Percentiles rank a stretch among this genome's conserved stretches.
phyloP scores from a whole-genome alignment of 2,113 vertebrate species.

The Pedetes capensis region DNA sequence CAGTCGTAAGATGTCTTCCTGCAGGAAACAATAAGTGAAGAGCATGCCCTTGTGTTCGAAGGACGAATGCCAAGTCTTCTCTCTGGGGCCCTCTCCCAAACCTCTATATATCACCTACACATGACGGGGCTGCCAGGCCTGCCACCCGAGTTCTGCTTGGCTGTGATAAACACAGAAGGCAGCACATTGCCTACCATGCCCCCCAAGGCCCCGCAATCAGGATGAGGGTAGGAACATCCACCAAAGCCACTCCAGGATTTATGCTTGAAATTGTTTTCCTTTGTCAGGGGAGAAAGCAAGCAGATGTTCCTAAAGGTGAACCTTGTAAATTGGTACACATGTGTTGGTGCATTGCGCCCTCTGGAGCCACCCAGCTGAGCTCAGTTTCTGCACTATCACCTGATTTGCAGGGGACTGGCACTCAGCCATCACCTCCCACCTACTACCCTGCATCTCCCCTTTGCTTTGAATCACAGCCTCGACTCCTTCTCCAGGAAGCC shows the following conservation, averaged over 20 bases:
- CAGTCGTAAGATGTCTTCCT: neutral
- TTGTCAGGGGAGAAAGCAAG: conserved; percentile 75
- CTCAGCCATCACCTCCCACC: neutral
- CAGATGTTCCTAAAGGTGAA: conserved; percentile 79
- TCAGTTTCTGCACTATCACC: neutral
- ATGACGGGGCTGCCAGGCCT: conserved; percentile 73
- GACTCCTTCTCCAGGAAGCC: conserved; percentile 10
- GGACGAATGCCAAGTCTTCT: conserved; percentile 79
- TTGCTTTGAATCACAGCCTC: neutral
- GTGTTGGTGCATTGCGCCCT: conserved; percentile 31
- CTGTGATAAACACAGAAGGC: conserved; percentile 76
- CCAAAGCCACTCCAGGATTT: conserved; percentile 69
- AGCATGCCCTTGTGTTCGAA: conserved; percentile 80
- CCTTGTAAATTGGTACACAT: conserved; percentile 70
- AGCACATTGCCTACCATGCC: conserved; percentile 51
- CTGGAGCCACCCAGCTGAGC: neutral
- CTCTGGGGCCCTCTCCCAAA: conserved; percentile 67
- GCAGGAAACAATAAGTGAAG: neutral
- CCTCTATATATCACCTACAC: conserved; percentile 76
- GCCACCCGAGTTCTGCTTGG: conserved; percentile 65
- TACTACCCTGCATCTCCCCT: neutral
- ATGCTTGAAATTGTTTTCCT: conserved; percentile 71
- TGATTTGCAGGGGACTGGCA: too few relatives aligned
- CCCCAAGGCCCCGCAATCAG: conserved; percentile 59
- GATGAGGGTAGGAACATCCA: conserved; percentile 8